Evolutionary conservation across 2,797 vertebrate species (phyloP).

Genomic region (Prunella strophiata): DNA sequence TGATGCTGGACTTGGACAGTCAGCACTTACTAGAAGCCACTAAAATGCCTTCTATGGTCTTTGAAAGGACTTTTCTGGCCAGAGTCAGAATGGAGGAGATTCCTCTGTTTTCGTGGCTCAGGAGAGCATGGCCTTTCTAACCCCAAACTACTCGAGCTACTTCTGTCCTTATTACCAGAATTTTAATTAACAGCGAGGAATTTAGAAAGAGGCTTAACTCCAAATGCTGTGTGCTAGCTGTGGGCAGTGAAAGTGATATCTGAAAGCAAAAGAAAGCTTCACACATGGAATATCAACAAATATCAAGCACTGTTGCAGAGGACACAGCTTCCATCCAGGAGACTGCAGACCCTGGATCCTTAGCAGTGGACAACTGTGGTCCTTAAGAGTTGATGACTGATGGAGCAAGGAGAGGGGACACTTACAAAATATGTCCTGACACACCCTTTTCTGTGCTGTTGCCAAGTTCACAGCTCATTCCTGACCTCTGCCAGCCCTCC

Average conservation of each 20-base stretch:
- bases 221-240: background rate
- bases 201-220: background rate
- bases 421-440: background rate
- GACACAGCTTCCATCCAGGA: background rate
- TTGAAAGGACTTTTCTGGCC: background rate
- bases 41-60: slow-evolving; percentile 18
- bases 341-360: background rate
- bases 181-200: background rate
- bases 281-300: background rate
- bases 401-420: background rate
- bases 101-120: background rate
- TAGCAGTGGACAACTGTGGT: background rate
- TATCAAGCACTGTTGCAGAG: background rate
- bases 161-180: background rate
- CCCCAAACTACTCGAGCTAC: background rate
- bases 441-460: background rate
- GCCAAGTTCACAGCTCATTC: background rate
- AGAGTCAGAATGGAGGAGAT: background rate
- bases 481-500: background rate
- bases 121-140: background rate
- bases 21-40: slow-evolving; percentile 23
- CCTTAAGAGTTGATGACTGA: background rate
- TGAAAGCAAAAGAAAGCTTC: background rate
- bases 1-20: slow-evolving; percentile 7
- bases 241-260: background rate